These are phyloP conservation scores for Pteria penguin DNA, from an alignment of 2,888 invertebrate genomes.

Conservation along the genomic window DNA sequence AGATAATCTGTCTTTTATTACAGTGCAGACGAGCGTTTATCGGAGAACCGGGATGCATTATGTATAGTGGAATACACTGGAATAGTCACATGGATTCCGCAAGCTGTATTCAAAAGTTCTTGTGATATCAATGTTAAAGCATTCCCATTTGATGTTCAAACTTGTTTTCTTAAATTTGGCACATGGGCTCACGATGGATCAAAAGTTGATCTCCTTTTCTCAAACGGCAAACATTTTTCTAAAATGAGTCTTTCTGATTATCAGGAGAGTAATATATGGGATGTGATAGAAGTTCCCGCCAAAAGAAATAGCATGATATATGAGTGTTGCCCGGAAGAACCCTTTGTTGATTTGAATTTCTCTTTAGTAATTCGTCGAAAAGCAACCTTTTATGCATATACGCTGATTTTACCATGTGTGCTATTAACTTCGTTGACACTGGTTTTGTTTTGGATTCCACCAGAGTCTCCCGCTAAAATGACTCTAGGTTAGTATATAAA, in stretches of 20 bases:
- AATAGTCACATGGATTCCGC: constrained; percentile 72
- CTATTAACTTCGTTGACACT: constrained; percentile 79
- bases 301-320: constrained; percentile 67
- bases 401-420: constrained; percentile 80
- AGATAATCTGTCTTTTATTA: constrained; percentile 24
- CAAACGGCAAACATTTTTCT: constrained; percentile 35
- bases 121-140: constrained; percentile 78
- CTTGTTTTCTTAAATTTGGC: constrained; percentile 79
- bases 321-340: constrained; percentile 75
- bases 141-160: constrained; percentile 80
- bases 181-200: constrained; percentile 79
- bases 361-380: constrained; percentile 70
- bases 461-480: constrained; percentile 80
- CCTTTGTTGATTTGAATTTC: constrained; percentile 78
- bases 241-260: constrained; percentile 73
- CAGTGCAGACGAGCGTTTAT: constrained; percentile 79
- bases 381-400: constrained; percentile 79
- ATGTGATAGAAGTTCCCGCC: constrained; percentile 73
- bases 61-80: constrained; percentile 74
- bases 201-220: constrained; percentile 72
- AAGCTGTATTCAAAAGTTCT: constrained; percentile 78
- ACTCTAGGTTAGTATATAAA: constrained; percentile 77
- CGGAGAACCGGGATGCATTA: constrained; percentile 78
- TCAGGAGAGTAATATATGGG: constrained; percentile 79
- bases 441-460: constrained; percentile 81